These are phyloP conservation scores for Alethe castanea DNA, from an alignment of 2,113 vertebrate genomes.

Conservation along the genomic window DNA sequence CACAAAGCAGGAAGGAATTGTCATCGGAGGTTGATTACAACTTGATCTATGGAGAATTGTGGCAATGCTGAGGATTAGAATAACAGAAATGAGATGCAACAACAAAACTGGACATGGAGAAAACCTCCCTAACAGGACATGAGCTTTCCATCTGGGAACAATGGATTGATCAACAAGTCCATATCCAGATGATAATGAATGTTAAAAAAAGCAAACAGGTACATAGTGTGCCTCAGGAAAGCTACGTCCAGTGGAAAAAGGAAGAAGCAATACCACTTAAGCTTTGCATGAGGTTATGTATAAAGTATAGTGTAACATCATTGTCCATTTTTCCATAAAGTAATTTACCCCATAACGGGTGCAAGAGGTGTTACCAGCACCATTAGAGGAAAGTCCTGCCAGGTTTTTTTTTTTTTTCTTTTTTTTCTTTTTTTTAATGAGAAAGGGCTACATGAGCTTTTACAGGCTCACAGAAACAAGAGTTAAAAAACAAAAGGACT, in stretches of 20 bases:
- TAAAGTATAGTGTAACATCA: not conserved
- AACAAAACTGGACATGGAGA: not conserved
- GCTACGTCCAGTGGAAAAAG: not conserved
- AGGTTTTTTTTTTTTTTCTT: not conserved
- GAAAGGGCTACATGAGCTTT: not conserved
- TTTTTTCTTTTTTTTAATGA: not conserved
- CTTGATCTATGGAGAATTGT: not conserved
- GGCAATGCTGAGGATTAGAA: not conserved
- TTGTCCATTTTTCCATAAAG: not conserved
- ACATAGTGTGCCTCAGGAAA: not conserved
- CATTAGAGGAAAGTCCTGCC: not conserved
- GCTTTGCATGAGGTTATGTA: not conserved
- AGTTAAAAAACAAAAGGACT: not conserved
- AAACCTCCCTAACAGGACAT: not conserved
- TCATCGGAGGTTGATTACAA: not conserved
- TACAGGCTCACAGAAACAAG: not conserved
- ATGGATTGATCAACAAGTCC: accelerated
- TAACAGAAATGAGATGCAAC: not conserved
- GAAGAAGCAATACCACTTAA: not conserved
- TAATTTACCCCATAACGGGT: not conserved
- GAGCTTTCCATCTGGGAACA: not conserved
- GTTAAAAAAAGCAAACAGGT: not conserved
- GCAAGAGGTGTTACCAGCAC: not conserved
- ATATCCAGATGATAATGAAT: not conserved
- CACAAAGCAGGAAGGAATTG: not conserved